Percentiles rank a stretch among this genome's conserved stretches.
phyloP scores from a whole-genome alignment of 2,888 invertebrate species.

The Polydrusus cervinus region DNA sequence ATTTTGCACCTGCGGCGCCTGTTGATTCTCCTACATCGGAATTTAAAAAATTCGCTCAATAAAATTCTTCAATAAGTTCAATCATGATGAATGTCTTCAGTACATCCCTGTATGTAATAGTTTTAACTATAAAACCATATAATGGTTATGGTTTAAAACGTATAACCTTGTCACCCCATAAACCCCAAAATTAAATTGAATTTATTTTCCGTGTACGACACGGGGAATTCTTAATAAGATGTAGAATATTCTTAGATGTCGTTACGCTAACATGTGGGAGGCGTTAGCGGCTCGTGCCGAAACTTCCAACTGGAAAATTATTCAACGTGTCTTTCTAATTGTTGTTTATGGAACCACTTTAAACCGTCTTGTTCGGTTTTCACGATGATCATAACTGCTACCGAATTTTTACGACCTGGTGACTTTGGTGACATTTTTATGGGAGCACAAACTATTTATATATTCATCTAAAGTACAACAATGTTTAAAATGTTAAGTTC shows the following conservation, averaged over 20 bases:
- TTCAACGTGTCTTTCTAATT: slow-evolving; percentile 38
- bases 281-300: slow-evolving; percentile 47
- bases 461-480: too few species aligned
- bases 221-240: slow-evolving; percentile 35
- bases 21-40: too few species aligned
- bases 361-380: slow-evolving; percentile 28
- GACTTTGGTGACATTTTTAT: slow-evolving; percentile 12
- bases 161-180: slow-evolving; percentile 19
- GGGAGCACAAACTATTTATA: too few species aligned
- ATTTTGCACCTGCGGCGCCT: too few species aligned
- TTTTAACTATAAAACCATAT: too few species aligned
- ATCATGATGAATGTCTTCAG: too few species aligned
- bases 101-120: too few species aligned
- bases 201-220: slow-evolving; percentile 34
- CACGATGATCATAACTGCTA: slow-evolving; percentile 6
- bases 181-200: slow-evolving; percentile 28
- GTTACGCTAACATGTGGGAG: slow-evolving; percentile 48
- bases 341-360: slow-evolving; percentile 38
- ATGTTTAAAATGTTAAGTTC: too few species aligned
- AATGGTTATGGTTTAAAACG: not conserved
- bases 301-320: slow-evolving; percentile 50
- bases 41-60: too few species aligned
- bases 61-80: too few species aligned
- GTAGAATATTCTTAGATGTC: slow-evolving; percentile 43
- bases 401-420: slow-evolving; percentile 30